Base-by-base conservation (phyloP, 2,888 invertebrate genomes). In the Eumacrocentrus americanus region DNA sequence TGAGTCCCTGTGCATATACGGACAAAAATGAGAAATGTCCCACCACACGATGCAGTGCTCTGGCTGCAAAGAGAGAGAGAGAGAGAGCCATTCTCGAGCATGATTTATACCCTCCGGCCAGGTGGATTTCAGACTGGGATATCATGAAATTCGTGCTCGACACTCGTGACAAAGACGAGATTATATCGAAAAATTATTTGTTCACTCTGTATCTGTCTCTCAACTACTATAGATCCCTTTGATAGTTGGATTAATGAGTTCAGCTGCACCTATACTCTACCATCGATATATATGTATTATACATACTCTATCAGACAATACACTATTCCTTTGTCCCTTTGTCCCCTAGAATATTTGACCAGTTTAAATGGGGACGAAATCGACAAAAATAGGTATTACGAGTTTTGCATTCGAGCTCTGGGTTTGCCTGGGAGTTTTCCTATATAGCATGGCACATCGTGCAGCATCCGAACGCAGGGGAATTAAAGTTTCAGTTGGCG, bases 21-120 rank as follows among this genome's bases (percentile, higher is more conserved):
- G n/a, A 46, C 23, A 12, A 14, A 25, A 46, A 44, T 44, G 44
- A 46, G n/a, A 46, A 53, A 47, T 37, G 42, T 22, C 25, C 12
- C 37, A 14, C 38, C n/a, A n/a, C 42, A 42, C 42, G 11, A 18
- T 42, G 14, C 14, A 14, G 20, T 7, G 23, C 20, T 11, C 25
- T 22, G 12, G n/a, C 23, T 25, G 14, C 47, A 18, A 14, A 25
- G 46, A 23, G 25, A 46, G 14, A 46, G 7, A 25, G 22, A 14
- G 12, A 40, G 3, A 40, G 14, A 7, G 3, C 29, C 16, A 53
- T 53, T 53, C 38, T 53, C 47, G 51, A 37, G 18, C 7, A 55
- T 58, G 62, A 62, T 62, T 62, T 62, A 62, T 59, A 51, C 42
- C 50, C 58, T 9, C 18, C 18, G 48, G 23, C 34, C 51, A 23